These are phyloP conservation scores for Patiria miniata DNA, from an alignment of 35 echinoderm and acorn worm genomes.

Conservation along the genomic window DNA sequence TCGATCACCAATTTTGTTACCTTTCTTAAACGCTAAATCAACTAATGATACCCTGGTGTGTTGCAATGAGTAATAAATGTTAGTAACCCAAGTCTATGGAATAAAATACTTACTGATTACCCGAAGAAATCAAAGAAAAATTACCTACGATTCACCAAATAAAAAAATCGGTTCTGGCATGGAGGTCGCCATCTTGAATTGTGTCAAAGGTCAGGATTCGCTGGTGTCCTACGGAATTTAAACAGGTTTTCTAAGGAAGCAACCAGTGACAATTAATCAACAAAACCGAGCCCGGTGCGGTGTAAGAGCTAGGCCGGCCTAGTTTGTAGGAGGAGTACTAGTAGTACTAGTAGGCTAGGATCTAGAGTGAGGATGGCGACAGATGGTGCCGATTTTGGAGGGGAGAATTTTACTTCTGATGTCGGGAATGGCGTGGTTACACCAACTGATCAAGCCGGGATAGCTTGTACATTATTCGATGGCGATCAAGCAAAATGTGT, in stretches of 20 bases:
- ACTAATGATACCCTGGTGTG: no score
- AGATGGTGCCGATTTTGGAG: neutral
- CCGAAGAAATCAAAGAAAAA: neutral
- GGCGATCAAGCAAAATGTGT: slow-evolving; percentile 42
- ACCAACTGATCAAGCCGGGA: neutral
- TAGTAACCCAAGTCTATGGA: no score
- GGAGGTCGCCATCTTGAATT: slow-evolving; percentile 24
- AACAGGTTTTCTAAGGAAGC: no score
- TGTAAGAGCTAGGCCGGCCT: no score
- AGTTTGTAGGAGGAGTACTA: no score
- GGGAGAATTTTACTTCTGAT: neutral
- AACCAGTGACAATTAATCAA: no score
- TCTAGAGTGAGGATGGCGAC: neutral
- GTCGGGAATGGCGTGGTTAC: neutral
- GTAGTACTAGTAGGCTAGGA: neutral
- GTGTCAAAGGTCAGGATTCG: neutral
- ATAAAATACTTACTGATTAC: neutral
- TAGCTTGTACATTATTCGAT: slow-evolving; percentile 37
- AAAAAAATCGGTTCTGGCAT: neutral
- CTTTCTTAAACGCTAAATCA: no score
- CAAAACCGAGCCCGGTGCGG: no score
- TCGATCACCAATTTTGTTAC: no score
- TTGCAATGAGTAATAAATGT: no score
- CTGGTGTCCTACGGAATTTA: no score
- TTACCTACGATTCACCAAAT: neutral